Evolutionary conservation across 2,888 invertebrate species (phyloP).

Genomic region (Strigamia maritima): DNA sequence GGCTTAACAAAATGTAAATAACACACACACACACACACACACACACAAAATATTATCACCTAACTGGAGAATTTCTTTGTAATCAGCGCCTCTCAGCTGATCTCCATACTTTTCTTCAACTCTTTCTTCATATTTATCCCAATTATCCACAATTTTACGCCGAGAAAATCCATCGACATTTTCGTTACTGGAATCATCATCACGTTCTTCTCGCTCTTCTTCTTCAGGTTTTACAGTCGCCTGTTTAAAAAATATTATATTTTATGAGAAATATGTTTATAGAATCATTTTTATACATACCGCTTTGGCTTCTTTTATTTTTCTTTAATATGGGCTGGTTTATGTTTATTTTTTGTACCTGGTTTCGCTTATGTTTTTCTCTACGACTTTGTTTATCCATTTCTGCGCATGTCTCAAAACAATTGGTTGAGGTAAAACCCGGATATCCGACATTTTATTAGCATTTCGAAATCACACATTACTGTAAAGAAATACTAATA

Average conservation of each 20-base stretch:
- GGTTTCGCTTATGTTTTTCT: neutral
- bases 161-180: neutral
- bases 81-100: neutral
- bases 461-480: too few relatives aligned
- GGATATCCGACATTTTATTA: too few relatives aligned
- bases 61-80: neutral
- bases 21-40: too few relatives aligned
- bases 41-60: neutral
- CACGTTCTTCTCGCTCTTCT: neutral
- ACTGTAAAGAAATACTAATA: too few relatives aligned
- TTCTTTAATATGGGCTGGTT: neutral
- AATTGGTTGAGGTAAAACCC: neutral
- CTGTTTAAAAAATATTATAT: neutral
- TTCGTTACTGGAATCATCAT: neutral
- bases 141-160: slow-evolving; percentile 33
- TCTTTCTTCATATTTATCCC: slow-evolving; percentile 9
- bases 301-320: neutral
- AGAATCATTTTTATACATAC: neutral
- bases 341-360: neutral
- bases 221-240: neutral
- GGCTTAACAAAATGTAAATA: too few relatives aligned
- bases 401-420: too few relatives aligned
- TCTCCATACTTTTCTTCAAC: neutral
- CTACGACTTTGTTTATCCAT: neutral
- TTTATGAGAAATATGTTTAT: neutral